Evolutionary conservation across 53 echinoderm and acorn worm genomes (phyloP).

Genomic region (Pentamera pediparva): DNA sequence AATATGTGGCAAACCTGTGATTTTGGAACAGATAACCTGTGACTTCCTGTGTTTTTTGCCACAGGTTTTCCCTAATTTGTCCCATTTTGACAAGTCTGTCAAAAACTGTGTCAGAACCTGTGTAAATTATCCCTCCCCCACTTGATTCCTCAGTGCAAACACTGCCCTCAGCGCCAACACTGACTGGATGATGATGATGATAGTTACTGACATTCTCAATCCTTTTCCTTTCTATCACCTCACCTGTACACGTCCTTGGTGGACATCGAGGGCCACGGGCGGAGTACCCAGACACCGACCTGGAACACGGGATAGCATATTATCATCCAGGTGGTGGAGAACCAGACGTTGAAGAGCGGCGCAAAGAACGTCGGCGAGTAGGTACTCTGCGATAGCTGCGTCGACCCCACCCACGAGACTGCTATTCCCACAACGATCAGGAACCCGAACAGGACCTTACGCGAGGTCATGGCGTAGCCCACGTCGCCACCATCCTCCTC

Average conservation of each 20-base stretch:
- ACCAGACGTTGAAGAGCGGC: conserved; percentile 89
- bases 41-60: too few relatives aligned
- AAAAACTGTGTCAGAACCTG: too few relatives aligned
- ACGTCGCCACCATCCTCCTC: neutral
- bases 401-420: conserved; percentile 91
- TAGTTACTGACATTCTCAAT: neutral
- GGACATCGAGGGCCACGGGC: conserved; percentile 37
- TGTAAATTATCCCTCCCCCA: too few relatives aligned
- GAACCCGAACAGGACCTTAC: conserved; percentile 70
- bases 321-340: conserved; percentile 86
- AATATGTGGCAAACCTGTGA: too few relatives aligned
- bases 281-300: conserved; percentile 56
- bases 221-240: neutral
- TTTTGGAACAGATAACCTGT: too few relatives aligned
- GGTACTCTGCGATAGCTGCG: conserved; percentile 83
- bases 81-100: too few relatives aligned
- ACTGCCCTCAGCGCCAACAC: too few relatives aligned
- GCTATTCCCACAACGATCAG: conserved; percentile 83
- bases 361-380: conserved; percentile 73
- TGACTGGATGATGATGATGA: neutral
- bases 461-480: neutral
- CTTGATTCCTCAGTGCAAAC: too few relatives aligned
- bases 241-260: conserved; percentile 69
- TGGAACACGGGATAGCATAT: conserved; percentile 83
- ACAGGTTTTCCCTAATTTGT: too few relatives aligned